Base-by-base conservation (phyloP, 2,888 invertebrate species). In the Tinea pellionella region DNA sequence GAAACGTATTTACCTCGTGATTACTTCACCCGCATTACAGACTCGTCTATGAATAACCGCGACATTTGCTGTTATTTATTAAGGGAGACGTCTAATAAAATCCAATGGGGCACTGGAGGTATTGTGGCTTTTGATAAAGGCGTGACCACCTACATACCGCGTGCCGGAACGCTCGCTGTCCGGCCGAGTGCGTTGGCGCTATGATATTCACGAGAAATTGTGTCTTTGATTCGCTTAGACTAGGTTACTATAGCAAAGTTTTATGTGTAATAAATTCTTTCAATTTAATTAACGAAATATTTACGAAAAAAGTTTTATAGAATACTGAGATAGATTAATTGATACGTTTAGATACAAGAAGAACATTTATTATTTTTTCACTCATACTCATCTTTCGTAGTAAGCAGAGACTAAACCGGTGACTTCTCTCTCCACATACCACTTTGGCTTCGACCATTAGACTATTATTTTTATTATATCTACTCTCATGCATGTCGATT, bases 61-160 rank as follows among this genome's bases (percentile, higher is more conserved):
- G 59, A 59, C 59, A 59, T 59, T 59, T 59, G 59, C 59, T 16
- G 69, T 73, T 76, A 80, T 84, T 80, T 81, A 83, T 77, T 73
- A 71, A 71, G 68, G 71, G 70, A 41, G 67, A 72, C 66, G 68
- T 72, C 74, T 69, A 75, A 77, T 80, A 81, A 81, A 81, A 75
- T 76, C 68, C 72, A 71, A 69, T 70, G 71, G 70, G 66, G 63
- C 64, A 62, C 69, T 67, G 67, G 68, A 69, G 68, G 75, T 72
- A 78, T 77, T 77, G 77, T 76, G 70, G 65, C 69, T 63, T 32
- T 69, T 74, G 82, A 82, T 80, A 80, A 76, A 78, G 74, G 73
- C 73, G 71, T 77, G 79, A 74, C 83, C 83, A 80, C 83, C 83
- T 80, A 84, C 81, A 75, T 76, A 69, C 71, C 29, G 19, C 59